Percentiles rank a stretch among this genome's conserved stretches.
These are phyloP conservation scores for Tortrix viridana DNA, from an alignment of 2,888 invertebrate species.

Conservation along the genomic window DNA sequence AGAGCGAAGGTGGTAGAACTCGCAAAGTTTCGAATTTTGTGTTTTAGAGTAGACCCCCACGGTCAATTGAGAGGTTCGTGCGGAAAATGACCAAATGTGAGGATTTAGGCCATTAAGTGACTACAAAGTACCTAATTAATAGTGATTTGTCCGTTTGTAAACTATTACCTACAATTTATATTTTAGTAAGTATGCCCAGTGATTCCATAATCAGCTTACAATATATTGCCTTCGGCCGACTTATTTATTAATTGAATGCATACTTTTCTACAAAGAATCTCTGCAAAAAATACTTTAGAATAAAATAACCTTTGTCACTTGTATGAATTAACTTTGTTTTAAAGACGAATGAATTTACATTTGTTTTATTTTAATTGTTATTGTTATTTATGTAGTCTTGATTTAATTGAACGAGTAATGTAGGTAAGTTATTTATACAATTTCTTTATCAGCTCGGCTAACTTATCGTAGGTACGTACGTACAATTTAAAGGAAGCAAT, in stretches of 20 bases:
- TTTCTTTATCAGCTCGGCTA: conserved; percentile 23
- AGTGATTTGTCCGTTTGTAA: conserved; percentile 22
- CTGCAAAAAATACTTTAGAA: not conserved
- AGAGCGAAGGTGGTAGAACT: no score
- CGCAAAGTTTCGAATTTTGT: no score
- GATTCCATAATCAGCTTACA: conserved; percentile 10
- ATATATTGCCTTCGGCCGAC: not conserved
- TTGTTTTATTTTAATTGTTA: conserved; percentile 58
- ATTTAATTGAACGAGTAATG: conserved; percentile 46
- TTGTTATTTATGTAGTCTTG: conserved; percentile 64
- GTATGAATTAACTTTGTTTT: conserved; percentile 10
- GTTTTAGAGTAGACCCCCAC: no score
- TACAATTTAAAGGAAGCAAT: not conserved
- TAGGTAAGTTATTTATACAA: conserved; percentile 41
- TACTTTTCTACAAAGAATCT: conserved; percentile 9
- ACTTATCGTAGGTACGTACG: not conserved
- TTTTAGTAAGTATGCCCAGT: conserved; percentile 26
- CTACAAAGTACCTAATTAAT: conserved; percentile 35
- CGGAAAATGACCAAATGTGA: conserved; percentile 8
- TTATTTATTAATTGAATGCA: not conserved
- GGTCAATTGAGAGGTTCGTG: not conserved
- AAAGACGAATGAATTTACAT: conserved; percentile 46
- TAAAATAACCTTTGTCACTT: not conserved
- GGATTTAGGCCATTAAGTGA: conserved; percentile 22
- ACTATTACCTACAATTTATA: not conserved